Conservation (phyloP, 2,113 vertebrate genomes). For the Carassius carassius region DNA sequence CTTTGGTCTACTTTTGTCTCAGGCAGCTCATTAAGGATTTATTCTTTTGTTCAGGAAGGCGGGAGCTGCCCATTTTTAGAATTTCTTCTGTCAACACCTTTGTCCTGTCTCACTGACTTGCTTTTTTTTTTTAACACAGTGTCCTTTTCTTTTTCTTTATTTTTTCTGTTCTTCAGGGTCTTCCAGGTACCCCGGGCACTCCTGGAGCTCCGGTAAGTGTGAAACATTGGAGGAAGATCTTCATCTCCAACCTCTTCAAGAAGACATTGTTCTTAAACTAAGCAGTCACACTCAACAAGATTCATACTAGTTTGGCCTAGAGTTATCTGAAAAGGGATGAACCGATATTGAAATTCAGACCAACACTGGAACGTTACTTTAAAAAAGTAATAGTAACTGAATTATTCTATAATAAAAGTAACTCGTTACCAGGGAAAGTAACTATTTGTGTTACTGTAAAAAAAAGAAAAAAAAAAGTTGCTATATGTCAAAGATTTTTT, state of each 20-base stretch:
- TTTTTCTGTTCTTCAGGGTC: slow-evolving; percentile 64
- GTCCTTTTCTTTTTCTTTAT: background rate
- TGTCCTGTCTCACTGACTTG: slow-evolving; percentile 7
- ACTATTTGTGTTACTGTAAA: too few relatives aligned
- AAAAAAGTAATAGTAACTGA: too few relatives aligned
- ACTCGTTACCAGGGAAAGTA: too few relatives aligned
- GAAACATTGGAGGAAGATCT: background rate
- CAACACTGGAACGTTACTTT: too few relatives aligned
- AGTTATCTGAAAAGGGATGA: too few relatives aligned
- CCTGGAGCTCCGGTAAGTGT: slow-evolving; percentile 72
- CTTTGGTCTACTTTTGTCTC: background rate
- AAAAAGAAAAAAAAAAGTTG: too few relatives aligned
- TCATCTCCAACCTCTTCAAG: too few relatives aligned
- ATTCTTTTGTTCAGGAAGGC: background rate
- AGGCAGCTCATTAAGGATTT: slow-evolving; percentile 3
- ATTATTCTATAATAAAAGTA: too few relatives aligned
- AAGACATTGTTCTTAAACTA: background rate
- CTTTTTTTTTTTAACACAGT: background rate
- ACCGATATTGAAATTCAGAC: too few relatives aligned
- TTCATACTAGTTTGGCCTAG: background rate
- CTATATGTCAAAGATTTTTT: too few relatives aligned
- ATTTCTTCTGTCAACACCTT: background rate
- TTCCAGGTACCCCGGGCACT: slow-evolving; percentile 74
- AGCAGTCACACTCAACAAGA: background rate
- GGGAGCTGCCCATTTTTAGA: background rate